Percentiles rank a stretch among this genome's conserved stretches.
Evolutionary conservation across 1,140 invertebrate genomes (phyloP).

Genomic region (Leptestheria dahalacensis): DNA sequence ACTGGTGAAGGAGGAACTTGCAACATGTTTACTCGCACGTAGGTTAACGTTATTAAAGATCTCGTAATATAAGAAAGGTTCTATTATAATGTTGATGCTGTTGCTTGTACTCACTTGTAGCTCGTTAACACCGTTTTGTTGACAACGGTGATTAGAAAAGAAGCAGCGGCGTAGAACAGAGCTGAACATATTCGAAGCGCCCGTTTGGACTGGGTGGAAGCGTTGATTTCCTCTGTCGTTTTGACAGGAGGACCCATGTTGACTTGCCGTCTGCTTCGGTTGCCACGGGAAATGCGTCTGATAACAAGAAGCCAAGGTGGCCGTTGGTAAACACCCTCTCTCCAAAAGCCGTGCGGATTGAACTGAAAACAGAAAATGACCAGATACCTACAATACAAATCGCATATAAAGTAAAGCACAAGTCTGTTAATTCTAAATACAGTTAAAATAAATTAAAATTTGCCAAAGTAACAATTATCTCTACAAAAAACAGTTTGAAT

Average conservation of each 20-base stretch:
- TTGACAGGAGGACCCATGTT: neutral
- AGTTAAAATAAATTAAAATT: too few species aligned
- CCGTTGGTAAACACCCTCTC: too few species aligned
- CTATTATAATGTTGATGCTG: neutral
- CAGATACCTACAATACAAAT: too few species aligned
- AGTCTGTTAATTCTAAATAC: too few species aligned
- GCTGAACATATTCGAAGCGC: conserved; percentile 38
- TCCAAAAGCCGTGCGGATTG: too few species aligned
- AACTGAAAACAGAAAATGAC: too few species aligned
- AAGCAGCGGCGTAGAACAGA: conserved; percentile 71
- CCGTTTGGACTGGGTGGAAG: conserved; percentile 8
- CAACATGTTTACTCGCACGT: neutral
- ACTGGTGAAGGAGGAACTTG: neutral
- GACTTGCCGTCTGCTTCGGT: neutral
- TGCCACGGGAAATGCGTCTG: neutral
- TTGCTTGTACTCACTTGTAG: conserved; percentile 30
- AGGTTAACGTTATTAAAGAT: neutral
- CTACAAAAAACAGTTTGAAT: too few species aligned
- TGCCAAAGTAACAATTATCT: too few species aligned
- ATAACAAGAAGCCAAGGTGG: too few species aligned
- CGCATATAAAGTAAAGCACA: too few species aligned
- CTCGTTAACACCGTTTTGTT: conserved; percentile 90
- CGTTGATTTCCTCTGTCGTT: neutral
- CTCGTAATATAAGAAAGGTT: neutral
- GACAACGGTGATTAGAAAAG: conserved; percentile 87